Evolutionary conservation across 2,113 vertebrate genomes (phyloP).

Genomic region (Siphamia tubifer): DNA sequence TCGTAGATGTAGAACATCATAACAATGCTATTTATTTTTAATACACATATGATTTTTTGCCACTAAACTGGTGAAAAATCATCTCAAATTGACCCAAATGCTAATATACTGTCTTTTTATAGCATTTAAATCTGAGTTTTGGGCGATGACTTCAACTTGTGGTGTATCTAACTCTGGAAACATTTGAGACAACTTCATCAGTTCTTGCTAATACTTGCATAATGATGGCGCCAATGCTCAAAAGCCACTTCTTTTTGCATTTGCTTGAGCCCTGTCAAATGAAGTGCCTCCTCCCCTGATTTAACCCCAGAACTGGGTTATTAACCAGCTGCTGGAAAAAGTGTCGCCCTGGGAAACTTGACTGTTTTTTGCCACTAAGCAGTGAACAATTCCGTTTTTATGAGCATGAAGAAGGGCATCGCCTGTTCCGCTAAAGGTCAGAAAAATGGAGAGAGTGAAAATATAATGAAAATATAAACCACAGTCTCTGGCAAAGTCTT

Average conservation of each 20-base stretch:
- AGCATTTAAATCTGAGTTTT: too few relatives aligned
- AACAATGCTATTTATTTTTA: too few relatives aligned
- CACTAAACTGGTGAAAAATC: too few relatives aligned
- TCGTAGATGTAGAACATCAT: too few relatives aligned
- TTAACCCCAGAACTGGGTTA: constrained; percentile 3
- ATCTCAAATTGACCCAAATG: too few relatives aligned
- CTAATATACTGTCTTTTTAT: too few relatives aligned
- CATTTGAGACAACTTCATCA: not conserved
- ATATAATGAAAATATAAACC: not conserved
- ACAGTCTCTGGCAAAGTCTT: not conserved
- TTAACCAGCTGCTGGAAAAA: constrained; percentile 48
- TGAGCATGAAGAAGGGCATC: constrained; percentile 27
- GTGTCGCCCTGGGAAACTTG: constrained; percentile 8
- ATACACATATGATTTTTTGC: too few relatives aligned
- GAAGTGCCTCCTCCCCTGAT: not conserved
- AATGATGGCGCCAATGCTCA: not conserved
- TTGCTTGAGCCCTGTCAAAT: not conserved
- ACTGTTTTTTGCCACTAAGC: constrained; percentile 1
- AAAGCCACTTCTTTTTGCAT: not conserved
- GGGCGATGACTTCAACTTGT: too few relatives aligned
- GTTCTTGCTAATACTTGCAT: not conserved
- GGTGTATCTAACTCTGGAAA: not conserved
- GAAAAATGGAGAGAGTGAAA: not conserved
- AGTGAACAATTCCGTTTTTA: constrained; percentile 34
- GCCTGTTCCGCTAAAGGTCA: constrained; percentile 24